Evolutionary conservation across 2,888 invertebrate species (phyloP), one percentile per base, ranked within the genome.

Genomic region (Gasteruption jaculator): DNA sequence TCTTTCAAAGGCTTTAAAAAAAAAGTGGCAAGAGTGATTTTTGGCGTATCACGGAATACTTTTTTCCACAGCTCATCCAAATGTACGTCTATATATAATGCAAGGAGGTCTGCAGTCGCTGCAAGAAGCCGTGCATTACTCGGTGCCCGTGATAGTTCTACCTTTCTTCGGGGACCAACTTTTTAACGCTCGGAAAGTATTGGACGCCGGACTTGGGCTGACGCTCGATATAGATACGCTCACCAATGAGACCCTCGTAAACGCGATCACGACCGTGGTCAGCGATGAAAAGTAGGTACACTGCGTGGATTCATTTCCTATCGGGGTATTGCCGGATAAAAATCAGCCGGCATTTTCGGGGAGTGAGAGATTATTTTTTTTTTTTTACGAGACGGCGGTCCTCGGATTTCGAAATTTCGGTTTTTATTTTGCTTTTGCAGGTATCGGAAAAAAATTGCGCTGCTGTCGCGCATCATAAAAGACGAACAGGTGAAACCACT

Each of bases 91-190:
- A 14, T 67, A 63, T 47, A 56, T 67, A 40, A 67, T 67, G 67
- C 67, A 67, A 47, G 67, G 66, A 22, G 67, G 67, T 38, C 48
- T 67, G 32, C 67, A 67, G 46, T 67, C 67, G 25, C 50, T 67
- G 39, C 67, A 67, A 40, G 67, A 67, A 56, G 67, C 67, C n/a
- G 65, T 67, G 16, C 50, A 63, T 48, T 57, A 64, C 41, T 53
- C 53, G 5, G 62, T 67, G 3, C 66, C 66, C 6, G 40, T 67
- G 31, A 52, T 67, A 41, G 63, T 57, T 4, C 53, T 67, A 29
- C 67, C 67, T 25, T 67, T 67, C 52, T 65, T 65, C 37, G 67
- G 66, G 7, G 66, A 67, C 54, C 66, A 67, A 53, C 53, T 60
- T 50, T 67, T 67, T 48, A 67, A 67, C 37, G 59, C 59, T 3